Conservation (phyloP, 2,797 vertebrate genomes). For the Aratinga solstitialis region DNA sequence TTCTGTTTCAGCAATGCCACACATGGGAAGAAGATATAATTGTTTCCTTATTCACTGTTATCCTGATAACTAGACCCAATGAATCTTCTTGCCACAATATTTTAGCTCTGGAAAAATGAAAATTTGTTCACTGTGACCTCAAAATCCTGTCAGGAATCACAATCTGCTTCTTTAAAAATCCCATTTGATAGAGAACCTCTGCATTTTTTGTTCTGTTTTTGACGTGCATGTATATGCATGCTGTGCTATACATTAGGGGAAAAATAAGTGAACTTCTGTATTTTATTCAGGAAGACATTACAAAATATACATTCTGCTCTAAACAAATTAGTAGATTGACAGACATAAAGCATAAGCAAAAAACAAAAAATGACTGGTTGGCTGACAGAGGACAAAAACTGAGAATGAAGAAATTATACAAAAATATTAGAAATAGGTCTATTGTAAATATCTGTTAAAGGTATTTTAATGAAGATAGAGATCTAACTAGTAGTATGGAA, state of each 20-base stretch:
- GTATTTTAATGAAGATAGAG: background rate
- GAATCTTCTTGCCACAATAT: background rate
- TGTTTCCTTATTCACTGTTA: background rate
- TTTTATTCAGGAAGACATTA: background rate
- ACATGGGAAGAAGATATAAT: background rate
- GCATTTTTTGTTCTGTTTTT: background rate
- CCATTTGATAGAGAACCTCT: fast-evolving
- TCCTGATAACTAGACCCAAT: background rate
- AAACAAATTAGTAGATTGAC: background rate
- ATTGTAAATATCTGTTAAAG: background rate
- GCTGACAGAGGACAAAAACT: background rate
- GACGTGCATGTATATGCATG: background rate
- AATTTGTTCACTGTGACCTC: background rate
- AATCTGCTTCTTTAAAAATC: background rate
- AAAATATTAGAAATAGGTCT: background rate
- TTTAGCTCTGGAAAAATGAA: background rate
- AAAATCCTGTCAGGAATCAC: background rate
- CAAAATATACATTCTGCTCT: background rate
- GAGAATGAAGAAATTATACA: background rate
- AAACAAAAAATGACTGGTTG: background rate
- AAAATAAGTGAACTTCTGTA: background rate
- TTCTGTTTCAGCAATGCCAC: background rate
- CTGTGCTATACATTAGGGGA: background rate
- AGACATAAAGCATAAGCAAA: background rate
- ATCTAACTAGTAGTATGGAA: background rate